Base-by-base conservation (phyloP, 2,888 invertebrate genomes). In the Agrochola lota region DNA sequence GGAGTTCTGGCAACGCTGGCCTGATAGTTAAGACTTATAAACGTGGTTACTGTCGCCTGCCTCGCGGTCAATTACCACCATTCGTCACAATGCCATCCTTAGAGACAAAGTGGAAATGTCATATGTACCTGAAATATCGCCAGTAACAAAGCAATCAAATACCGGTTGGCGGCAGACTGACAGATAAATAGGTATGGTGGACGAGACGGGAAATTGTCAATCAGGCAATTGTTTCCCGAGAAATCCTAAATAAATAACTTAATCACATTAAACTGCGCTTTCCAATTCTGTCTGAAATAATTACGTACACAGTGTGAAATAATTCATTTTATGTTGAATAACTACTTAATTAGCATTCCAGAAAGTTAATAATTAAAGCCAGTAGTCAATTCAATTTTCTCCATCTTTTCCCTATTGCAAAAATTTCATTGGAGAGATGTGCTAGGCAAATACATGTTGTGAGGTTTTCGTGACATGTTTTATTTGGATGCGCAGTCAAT, bases 111-210 rank as follows among this genome's bases (percentile, higher is more conserved):
- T n/a, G 7, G 20, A 23, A 26, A 43, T 17, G 43, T 55, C 17
- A 17, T 8, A 49, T 63, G 40, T 52, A 20, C 6, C 12, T 17
- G 9, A 26, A n/a, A 49, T 17, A 2, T 35, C 12, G 23, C 55
- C 4, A 57, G 23, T 78, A 66, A 64, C 57, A 57, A 78, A 49
- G 17, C 46, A 23, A 26, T 49, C 23, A 77, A 59, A 63, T 26
- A 35, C 17, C 20, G 59, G 15, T 66, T 59, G 26, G 8, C 17
- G 9, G 30, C 49, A 40, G 26, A 46, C 46, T 78, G 55, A 43
- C 40, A 62, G 49, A 49, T 30, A 40, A 23, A 26, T 40, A 49
- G 11, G 6, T 35, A 43, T 77, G 6, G 55, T 43, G 17, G 11
- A 43, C 70, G 20, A 15, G n/a, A 43, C 20, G 40, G 49, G 30